Conservation (phyloP, 2,888 invertebrate genomes). For the Philhelius pedissequus region DNA sequence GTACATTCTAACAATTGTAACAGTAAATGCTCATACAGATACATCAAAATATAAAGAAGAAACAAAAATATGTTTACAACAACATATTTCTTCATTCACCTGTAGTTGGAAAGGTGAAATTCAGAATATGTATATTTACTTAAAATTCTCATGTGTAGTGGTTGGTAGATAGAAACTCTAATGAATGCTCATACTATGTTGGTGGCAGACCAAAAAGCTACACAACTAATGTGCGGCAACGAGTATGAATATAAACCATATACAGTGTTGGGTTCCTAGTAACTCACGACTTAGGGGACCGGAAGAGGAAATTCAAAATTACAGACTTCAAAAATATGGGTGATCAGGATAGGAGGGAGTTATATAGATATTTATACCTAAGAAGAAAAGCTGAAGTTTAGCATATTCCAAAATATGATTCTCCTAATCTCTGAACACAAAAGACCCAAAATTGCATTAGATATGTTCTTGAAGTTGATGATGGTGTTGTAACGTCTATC, state of each 20-base stretch:
- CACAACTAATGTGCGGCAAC: constrained; percentile 33
- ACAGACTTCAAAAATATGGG: neutral
- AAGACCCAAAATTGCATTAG: constrained; percentile 61
- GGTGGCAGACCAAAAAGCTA: constrained; percentile 31
- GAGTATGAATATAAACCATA: neutral
- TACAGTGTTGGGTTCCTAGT: neutral
- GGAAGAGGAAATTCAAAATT: constrained; percentile 35
- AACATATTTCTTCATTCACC: no score
- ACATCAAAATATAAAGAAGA: no score
- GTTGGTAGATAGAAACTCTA: neutral
- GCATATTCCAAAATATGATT: constrained; percentile 45
- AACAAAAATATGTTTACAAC: no score
- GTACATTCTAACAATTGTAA: no score
- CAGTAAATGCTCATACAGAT: no score
- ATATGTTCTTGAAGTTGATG: constrained; percentile 56
- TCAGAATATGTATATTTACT: neutral
- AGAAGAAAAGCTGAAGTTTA: constrained; percentile 12
- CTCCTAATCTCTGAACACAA: constrained; percentile 37
- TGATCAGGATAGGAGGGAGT: neutral
- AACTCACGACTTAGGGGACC: neutral
- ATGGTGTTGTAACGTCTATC: constrained; percentile 24
- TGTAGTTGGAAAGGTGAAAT: constrained; percentile 5
- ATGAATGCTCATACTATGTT: constrained; percentile 32
- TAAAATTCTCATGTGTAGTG: neutral
- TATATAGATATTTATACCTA: neutral